Conservation (phyloP, 2,888 invertebrate species). For the Hermodice carunculata region DNA sequence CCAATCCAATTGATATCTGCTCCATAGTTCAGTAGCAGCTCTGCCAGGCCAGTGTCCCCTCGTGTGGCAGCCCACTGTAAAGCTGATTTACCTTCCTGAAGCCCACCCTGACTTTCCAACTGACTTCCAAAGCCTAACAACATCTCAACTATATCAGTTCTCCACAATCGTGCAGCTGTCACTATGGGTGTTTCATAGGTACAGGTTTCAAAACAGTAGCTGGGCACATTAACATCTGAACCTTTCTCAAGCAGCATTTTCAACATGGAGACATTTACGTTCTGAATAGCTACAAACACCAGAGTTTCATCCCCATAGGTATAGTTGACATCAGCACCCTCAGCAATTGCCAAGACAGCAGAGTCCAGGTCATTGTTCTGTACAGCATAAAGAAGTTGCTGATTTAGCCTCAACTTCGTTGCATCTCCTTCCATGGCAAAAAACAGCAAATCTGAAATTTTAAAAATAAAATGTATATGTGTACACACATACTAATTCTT, state of each 20-base stretch:
- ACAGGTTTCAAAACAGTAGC: conserved; percentile 29
- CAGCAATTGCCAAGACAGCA: no score
- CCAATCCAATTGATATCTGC: conserved; percentile 37
- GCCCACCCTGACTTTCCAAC: conserved; percentile 7
- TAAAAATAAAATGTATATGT: no score
- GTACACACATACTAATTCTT: no score
- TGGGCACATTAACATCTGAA: conserved; percentile 29
- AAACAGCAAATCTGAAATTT: no score
- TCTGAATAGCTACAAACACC: conserved; percentile 33
- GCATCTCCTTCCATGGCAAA: no score
- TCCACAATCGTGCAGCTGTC: conserved; percentile 27
- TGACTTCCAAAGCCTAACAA: conserved; percentile 17
- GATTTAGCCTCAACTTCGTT: no score
- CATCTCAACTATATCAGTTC: conserved; percentile 30
- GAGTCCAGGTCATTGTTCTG: no score
- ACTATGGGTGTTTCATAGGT: conserved; percentile 35
- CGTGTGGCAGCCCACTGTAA: conserved; percentile 37
- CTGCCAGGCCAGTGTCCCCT: conserved; percentile 25
- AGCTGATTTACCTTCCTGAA: conserved; percentile 31
- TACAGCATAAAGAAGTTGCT: no score
- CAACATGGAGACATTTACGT: conserved; percentile 30
- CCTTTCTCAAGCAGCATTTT: conserved; percentile 22
- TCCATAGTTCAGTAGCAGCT: conserved; percentile 26
- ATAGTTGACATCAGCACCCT: conserved; percentile 31
- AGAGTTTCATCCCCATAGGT: conserved; percentile 14